These are phyloP conservation scores for Bombylius major DNA, from an alignment of 2,888 invertebrate genomes.

Conservation along the genomic window DNA sequence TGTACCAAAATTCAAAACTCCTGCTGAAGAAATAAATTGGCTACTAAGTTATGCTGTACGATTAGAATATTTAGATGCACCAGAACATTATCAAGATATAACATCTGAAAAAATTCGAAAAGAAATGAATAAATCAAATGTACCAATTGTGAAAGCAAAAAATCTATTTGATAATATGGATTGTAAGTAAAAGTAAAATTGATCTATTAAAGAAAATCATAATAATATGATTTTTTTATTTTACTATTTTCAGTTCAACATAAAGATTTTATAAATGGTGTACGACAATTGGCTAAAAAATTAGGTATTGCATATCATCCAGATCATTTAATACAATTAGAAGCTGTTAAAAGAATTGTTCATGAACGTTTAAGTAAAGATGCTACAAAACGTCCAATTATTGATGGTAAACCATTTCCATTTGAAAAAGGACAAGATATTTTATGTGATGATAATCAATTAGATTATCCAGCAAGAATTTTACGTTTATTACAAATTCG, in stretches of 20 bases:
- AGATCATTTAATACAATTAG: conserved; percentile 61
- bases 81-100: conserved; percentile 54
- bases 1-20: conserved; percentile 52
- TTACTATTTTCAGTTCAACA: conserved; percentile 53
- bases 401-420: conserved; percentile 52
- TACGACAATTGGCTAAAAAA: conserved; percentile 62
- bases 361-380: conserved; percentile 45
- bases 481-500: conserved; percentile 58
- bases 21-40: conserved; percentile 70
- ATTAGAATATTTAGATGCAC: conserved; percentile 67
- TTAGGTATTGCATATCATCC: conserved; percentile 71
- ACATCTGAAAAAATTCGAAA: conserved; percentile 47
- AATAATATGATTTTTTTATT: conserved; percentile 1
- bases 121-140: conserved; percentile 43
- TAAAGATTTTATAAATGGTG: conserved; percentile 70
- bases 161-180: conserved; percentile 78
- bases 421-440: conserved; percentile 50
- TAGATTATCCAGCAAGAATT: conserved; percentile 63
- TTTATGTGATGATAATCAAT: conserved; percentile 50
- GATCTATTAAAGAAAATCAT: conserved; percentile 1
- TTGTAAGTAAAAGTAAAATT: conserved; percentile 45
- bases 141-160: conserved; percentile 61
- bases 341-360: conserved; percentile 53
- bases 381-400: conserved; percentile 29
- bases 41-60: conserved; percentile 70